These are phyloP conservation scores for Neostethus bicornis DNA, from an alignment of 2,797 vertebrate species.

Conservation along the genomic window DNA sequence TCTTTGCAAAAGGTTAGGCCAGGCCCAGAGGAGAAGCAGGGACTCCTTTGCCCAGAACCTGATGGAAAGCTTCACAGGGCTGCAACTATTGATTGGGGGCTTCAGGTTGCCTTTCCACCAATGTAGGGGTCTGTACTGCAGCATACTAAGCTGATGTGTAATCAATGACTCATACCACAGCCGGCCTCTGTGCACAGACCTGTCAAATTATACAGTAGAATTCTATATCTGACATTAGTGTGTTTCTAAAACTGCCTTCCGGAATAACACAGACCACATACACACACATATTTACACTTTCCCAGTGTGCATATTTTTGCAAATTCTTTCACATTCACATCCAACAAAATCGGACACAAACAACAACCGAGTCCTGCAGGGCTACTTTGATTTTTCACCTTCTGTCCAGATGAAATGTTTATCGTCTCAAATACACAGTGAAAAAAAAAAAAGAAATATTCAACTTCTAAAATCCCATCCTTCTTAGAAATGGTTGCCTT, in stretches of 20 bases:
- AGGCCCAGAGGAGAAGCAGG: conserved; percentile 66
- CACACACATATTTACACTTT: conserved; percentile 50
- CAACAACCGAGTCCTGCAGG: conserved; percentile 54
- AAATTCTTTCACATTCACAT: conserved; percentile 27
- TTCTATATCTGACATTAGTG: conserved; percentile 74
- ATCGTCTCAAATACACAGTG: conserved; percentile 57
- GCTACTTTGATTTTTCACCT: conserved; percentile 64
- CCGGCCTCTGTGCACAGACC: conserved; percentile 73
- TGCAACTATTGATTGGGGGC: conserved; percentile 81
- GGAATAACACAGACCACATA: conserved; percentile 48
- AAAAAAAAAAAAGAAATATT: conserved; percentile 31
- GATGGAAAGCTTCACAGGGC: conserved; percentile 76
- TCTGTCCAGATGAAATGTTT: conserved; percentile 69
- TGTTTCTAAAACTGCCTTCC: conserved; percentile 72
- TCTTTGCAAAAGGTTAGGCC: conserved; percentile 83
- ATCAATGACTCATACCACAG: conserved; percentile 85
- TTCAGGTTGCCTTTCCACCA: conserved; percentile 82
- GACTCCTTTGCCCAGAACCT: conserved; percentile 76
- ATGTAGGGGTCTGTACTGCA: conserved; percentile 79
- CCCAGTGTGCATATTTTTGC: conserved; percentile 40
- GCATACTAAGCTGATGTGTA: conserved; percentile 85
- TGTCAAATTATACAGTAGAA: conserved; percentile 79
- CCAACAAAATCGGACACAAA: conserved; percentile 35
- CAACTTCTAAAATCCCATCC: conserved; percentile 55
- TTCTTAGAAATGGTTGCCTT: conserved; percentile 56